These are phyloP conservation scores for Parauchenoglanis ngamensis DNA, from an alignment of 2,797 vertebrate species.

Conservation along the genomic window DNA sequence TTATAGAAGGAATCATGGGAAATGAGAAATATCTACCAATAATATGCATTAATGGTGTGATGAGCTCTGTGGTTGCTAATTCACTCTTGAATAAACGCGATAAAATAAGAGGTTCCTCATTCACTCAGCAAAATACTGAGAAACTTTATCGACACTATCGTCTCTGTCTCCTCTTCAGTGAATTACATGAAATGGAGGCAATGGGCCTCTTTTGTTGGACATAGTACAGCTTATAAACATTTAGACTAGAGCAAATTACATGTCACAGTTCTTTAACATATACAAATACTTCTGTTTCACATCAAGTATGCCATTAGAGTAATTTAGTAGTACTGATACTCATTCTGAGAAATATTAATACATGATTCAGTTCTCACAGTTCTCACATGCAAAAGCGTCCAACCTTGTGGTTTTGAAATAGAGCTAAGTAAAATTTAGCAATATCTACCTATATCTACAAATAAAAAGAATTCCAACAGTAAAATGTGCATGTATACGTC, in stretches of 20 bases:
- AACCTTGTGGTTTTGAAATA: not conserved
- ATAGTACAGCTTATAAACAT: constrained; percentile 26
- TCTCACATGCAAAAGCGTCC: not conserved
- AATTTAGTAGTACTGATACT: not conserved
- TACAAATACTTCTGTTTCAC: constrained; percentile 14
- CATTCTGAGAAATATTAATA: not conserved
- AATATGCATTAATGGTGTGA: not conserved
- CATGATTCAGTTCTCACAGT: not conserved
- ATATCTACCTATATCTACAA: not conserved
- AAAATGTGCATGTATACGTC: not conserved
- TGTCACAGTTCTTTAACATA: constrained; percentile 15
- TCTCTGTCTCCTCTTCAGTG: constrained; percentile 20
- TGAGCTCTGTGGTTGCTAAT: constrained; percentile 1
- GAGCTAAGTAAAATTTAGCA: not conserved
- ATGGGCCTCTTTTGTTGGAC: constrained; percentile 24
- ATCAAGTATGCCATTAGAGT: not conserved
- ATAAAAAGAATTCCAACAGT: not conserved
- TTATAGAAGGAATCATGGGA: not conserved
- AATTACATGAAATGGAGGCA: constrained; percentile 22
- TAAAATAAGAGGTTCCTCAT: constrained; percentile 22
- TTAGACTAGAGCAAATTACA: constrained; percentile 26
- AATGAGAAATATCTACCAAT: not conserved
- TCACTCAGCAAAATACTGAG: constrained; percentile 23
- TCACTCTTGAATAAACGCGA: constrained; percentile 40
- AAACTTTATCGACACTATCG: constrained; percentile 37